Base-by-base conservation (phyloP, 2,797 vertebrate species). In the Molossus alvarezi region DNA sequence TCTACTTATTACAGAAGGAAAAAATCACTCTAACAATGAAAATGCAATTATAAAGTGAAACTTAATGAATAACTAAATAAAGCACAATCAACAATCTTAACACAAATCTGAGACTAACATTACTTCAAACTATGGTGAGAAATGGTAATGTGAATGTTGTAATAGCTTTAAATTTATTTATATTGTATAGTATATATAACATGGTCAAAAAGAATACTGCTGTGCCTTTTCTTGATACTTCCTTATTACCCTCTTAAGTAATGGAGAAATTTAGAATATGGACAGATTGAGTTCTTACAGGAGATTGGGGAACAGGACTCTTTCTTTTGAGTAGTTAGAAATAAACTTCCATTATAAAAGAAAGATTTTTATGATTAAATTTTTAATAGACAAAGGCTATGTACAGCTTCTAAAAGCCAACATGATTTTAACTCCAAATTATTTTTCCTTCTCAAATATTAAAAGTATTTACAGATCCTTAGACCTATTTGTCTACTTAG, bases 401-500 rank as follows among this genome's bases (percentile, higher is more conserved):
- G 90, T 93, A 87, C 89, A 95, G 94, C 65, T 97, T 83, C 88
- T 90, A 73, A 94, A 97, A 96, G 88, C 72, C 95, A 88, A 94
- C 29, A 72, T 90, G 86, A 93, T 88, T 98, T 98, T 98, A 67
- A 84, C 94, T 97, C 91, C 67, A 96, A 90, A 97, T 96, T 97
- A 87, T 98, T 97, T 96, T 97, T 58, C 60, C 18, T 95, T 71
- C 80, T 97, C 67, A 97, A 95, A 90, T 96, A 98, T 98, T 98
- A 98, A 97, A 97, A 88, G 51, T 97, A 97, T 98, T 98, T 98
- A 97, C 88, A 97, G 96, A 97, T 97, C 94, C 96, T 98, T 97
- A 97, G 96, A 92, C 89, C 93, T 97, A 93, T 96, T 97, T 95
- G 95, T 97, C 98, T 98, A 97, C 97, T 98, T 98, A 98, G 95